These are phyloP conservation scores for Epiblema foenella DNA, from an alignment of 2,888 invertebrate genomes.

Conservation along the genomic window DNA sequence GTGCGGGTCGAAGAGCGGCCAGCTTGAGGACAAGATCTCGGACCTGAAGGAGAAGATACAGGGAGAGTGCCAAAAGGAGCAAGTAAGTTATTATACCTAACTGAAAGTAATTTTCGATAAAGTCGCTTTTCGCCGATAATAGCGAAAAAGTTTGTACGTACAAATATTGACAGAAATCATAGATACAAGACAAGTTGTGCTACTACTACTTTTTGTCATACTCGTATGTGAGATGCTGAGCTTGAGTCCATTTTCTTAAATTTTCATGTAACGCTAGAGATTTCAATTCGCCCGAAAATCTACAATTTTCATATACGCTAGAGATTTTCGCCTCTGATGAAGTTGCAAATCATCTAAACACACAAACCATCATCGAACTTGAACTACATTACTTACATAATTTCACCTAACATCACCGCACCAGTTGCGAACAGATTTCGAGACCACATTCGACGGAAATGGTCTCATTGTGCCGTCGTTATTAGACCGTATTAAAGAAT, in stretches of 20 bases:
- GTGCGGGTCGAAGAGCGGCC: conserved; percentile 64
- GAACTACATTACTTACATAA: conserved; percentile 38
- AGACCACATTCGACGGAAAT: conserved; percentile 25
- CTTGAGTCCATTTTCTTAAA: too few species aligned
- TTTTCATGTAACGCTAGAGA: not conserved
- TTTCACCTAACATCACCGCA: conserved; percentile 29
- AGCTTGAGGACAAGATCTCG: conserved; percentile 64
- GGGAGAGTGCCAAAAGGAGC: conserved; percentile 59
- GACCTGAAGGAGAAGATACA: conserved; percentile 63
- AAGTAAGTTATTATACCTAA: conserved; percentile 58
- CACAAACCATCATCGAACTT: conserved; percentile 6
- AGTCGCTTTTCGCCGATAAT: too few species aligned
- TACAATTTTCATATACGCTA: too few species aligned
- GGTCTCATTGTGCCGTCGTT: conserved; percentile 46
- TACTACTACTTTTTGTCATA: too few species aligned
- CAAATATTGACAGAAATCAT: too few species aligned
- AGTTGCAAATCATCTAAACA: not conserved
- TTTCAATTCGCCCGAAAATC: not conserved
- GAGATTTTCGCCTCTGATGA: too few species aligned
- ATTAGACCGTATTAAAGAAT: conserved; percentile 57
- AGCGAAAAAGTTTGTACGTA: too few species aligned
- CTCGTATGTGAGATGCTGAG: too few species aligned
- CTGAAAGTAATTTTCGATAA: not conserved
- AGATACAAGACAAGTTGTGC: too few species aligned
- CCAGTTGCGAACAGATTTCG: conserved; percentile 41